Base-by-base conservation (phyloP, 2,888 invertebrate species). In the Morpho achilles region DNA sequence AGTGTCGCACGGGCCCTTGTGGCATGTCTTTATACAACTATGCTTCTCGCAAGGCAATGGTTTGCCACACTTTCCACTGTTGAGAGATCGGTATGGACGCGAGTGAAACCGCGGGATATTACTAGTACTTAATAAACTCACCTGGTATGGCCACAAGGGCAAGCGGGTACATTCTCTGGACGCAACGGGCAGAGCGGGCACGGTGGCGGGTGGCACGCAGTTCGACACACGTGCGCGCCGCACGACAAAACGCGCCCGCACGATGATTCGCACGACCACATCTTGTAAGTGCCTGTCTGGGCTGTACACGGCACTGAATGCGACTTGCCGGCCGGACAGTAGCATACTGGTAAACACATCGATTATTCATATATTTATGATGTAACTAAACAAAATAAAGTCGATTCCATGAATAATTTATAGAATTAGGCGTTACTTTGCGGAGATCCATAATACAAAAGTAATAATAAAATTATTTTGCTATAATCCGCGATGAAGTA, bases 181-280 rank as follows among this genome's bases (percentile, higher is more conserved):
- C 74, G 74, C 63, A 82, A 73, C 8, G 93, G 92, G 86, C 97
- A 98, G 0, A 94, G 92, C 5, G 87, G 89, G 79, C 96, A 96
- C 59, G 94, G 94, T 69, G 97, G 97, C 68, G 93, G 91, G 84
- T 99, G 99, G 87, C 99, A 99, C 0, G 93, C 92, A 66, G 94
- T 93, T 68, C 95, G 93, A 80, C 99, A 99, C 68, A 94, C 94
- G 87, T 99, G 99, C 68, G 94, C 93, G 56, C 98, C 98, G 86
- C 99, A 99, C 60, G 94, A 92, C 48, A 98, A 91, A 58, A 94
- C 94, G 74, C 95, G 94, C 55, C 95, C 95, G 86, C 98, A 98
- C 53, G 93, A 92, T 69, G 94, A 86, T 39, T 94, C 94, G 81
- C 99, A 99, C 71, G 78, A 65, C 82, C 83, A 88, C 32, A 49